These are phyloP conservation scores for Scaeva pyrastri DNA, from an alignment of 2,888 invertebrate genomes.

Conservation along the genomic window DNA sequence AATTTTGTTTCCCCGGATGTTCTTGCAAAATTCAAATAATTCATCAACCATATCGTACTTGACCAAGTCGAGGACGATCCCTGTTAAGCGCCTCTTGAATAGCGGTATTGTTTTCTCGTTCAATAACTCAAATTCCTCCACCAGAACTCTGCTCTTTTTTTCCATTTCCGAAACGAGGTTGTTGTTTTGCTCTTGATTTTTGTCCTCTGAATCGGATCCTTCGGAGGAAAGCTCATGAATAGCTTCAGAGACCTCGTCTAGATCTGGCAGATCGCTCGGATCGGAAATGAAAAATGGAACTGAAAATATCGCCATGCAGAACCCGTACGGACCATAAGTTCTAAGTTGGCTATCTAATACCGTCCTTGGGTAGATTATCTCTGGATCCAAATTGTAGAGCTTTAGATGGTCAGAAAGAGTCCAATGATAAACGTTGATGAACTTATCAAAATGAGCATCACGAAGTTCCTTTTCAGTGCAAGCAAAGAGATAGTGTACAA, in stretches of 20 bases:
- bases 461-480: constrained; percentile 80
- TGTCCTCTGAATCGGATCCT: constrained; percentile 58
- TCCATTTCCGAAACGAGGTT: constrained; percentile 42
- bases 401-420: constrained; percentile 76
- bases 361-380: constrained; percentile 78
- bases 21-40: constrained; percentile 15
- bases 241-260: constrained; percentile 79
- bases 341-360: constrained; percentile 79
- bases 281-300: constrained; percentile 80
- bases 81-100: constrained; percentile 79
- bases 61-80: constrained; percentile 78
- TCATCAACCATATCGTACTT: constrained; percentile 68
- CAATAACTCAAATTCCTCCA: constrained; percentile 79
- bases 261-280: constrained; percentile 78
- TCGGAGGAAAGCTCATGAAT: constrained; percentile 77
- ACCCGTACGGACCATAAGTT: constrained; percentile 79
- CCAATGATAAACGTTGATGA: constrained; percentile 79
- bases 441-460: constrained; percentile 79
- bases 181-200: constrained; percentile 2
- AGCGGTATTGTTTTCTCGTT: constrained; percentile 79
- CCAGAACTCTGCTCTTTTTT: constrained; percentile 76
- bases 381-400: constrained; percentile 76
- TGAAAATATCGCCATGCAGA: constrained; percentile 80
- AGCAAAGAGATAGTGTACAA: constrained; percentile 80
- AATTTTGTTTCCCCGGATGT: constrained; percentile 7